Conservation (phyloP, 2,888 invertebrate species). For the Teleiodes luculella region DNA sequence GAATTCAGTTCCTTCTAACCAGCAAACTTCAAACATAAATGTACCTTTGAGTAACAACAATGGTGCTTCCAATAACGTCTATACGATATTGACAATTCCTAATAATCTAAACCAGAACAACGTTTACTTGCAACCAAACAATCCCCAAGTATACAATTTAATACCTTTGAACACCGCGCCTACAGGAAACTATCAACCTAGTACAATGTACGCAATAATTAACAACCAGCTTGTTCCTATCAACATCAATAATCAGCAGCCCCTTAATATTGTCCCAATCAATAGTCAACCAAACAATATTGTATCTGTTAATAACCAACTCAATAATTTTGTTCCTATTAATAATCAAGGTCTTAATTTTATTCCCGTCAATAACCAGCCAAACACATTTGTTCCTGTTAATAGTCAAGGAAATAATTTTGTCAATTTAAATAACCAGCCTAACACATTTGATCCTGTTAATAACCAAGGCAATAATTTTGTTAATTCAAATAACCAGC, state of each 20-base stretch:
- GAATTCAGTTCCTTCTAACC: not conserved
- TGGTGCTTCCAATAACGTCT: not conserved
- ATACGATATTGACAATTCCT: not conserved
- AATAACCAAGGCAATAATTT: constrained; percentile 1
- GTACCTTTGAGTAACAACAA: not conserved
- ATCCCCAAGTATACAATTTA: constrained; percentile 3
- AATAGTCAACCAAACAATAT: not conserved
- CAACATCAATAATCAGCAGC: not conserved
- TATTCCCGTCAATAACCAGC: not conserved
- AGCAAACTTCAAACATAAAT: not conserved
- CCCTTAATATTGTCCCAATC: not conserved
- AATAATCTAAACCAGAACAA: not conserved
- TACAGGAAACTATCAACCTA: not conserved
- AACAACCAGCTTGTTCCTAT: not conserved
- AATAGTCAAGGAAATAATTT: not conserved
- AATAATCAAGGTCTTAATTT: not conserved
- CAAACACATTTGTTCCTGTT: not conserved
- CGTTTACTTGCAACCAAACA: not conserved
- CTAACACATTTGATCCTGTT: not conserved
- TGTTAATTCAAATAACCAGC: not conserved
- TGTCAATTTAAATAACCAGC: not conserved
- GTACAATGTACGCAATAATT: not conserved
- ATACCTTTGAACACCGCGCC: not conserved
- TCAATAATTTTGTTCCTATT: not conserved
- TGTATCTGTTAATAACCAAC: not conserved